Evolutionary conservation across 2,888 invertebrate species (phyloP), one percentile per base, ranked within the genome.

Genomic region (Campaea margaritaria): DNA sequence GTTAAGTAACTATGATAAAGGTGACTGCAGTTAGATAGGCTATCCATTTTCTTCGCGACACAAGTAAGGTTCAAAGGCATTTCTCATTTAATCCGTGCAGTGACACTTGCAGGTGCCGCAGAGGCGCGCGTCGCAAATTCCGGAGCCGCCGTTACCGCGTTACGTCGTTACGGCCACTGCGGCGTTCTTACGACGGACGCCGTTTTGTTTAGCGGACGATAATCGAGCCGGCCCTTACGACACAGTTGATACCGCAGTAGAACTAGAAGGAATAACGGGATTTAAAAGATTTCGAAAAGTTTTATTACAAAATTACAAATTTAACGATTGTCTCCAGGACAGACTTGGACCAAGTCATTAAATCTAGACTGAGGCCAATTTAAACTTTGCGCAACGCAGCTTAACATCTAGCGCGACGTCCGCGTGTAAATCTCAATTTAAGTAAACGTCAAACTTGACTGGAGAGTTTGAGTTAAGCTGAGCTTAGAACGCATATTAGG

Each of bases 161-260:
- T 31, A 31, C 11, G 46, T 16, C 14, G 16, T 46, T 28, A 47
- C 31, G 46, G 34, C 5, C 54, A 16, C 41, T 8, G 31, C 21
- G 27, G n/a, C 28, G 44, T 27, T 36, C 47, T 21, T 47, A 47
- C 36, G 36, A 27, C 13, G 21, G 27, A 21, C 21, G 47, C 31
- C 47, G 36, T 47, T 47, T 47, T 47, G 36, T 47, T 15, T 15
- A 36, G 47, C 47, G 28, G 31, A 12, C 47, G 36, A 15, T 47
- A 36, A 47, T 47, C 47, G 47, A 36, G 36, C 39, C 39, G 9
- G 39, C 39, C 39, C 39, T 31, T 36, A 9, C 39, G 4, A n/a
- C 39, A 39, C 43, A 12, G 43, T 21, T 12, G 43, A 15, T 11
- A 16, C 0, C 8, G 12, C 42, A 21, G 21, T 21, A 27, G 21